A percentile compares a stretch with the other conserved stretches of the same genome.
Evolutionary conservation across 2,797 vertebrate species (phyloP).

Genomic region (Urophycis tenuis): DNA sequence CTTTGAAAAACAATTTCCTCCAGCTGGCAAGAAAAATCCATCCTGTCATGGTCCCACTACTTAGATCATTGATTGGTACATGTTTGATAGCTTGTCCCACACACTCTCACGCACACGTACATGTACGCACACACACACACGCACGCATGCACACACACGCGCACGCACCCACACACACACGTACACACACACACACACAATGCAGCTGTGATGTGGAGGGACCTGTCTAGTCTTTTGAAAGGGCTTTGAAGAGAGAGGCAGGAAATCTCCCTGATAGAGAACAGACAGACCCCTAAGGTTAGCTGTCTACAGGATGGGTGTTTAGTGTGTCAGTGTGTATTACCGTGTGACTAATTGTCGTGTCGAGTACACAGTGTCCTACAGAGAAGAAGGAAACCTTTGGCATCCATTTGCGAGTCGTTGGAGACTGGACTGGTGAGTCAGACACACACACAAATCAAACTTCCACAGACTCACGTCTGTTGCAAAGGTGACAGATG

Average conservation of each 20-base stretch:
- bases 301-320: constrained; percentile 56
- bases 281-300: constrained; percentile 65
- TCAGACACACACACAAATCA: constrained; percentile 24
- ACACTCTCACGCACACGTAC: background rate
- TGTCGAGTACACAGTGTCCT: constrained; percentile 77
- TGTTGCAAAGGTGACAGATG: constrained; percentile 23
- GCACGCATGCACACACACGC: constrained; percentile 18
- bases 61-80: background rate
- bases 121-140: constrained; percentile 19
- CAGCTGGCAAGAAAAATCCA: constrained; percentile 32
- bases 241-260: constrained; percentile 48
- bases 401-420: constrained; percentile 88
- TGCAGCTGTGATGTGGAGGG: constrained; percentile 30
- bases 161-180: constrained; percentile 20
- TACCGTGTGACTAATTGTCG: constrained; percentile 39
- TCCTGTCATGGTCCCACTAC: constrained; percentile 16
- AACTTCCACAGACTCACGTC: constrained; percentile 18
- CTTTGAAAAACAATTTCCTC: constrained; percentile 25
- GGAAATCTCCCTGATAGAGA: constrained; percentile 59
- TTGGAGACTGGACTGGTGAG: constrained; percentile 98
- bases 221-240: constrained; percentile 43
- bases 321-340: background rate
- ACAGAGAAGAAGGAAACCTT: constrained; percentile 87
- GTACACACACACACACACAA: constrained; percentile 19
- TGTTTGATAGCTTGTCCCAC: constrained; percentile 37